These are phyloP conservation scores for Leptinotarsa peninsularis DNA, from an alignment of 2,888 invertebrate species.

Conservation along the genomic window DNA sequence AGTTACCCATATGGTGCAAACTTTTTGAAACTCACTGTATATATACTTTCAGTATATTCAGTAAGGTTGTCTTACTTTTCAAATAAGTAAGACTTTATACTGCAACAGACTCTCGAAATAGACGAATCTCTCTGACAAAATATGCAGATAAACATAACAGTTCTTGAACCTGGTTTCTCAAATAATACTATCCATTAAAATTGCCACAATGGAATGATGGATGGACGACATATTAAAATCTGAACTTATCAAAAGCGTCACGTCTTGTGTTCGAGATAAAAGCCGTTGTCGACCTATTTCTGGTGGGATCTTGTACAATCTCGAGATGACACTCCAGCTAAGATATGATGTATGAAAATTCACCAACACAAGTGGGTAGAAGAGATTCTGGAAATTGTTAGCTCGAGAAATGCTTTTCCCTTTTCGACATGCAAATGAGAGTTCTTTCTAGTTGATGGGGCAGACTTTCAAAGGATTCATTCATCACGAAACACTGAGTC, in stretches of 20 bases:
- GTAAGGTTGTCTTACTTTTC: too few species aligned
- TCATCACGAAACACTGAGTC: too few species aligned
- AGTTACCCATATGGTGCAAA: too few species aligned
- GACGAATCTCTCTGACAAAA: too few species aligned
- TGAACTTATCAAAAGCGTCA: slow-evolving; percentile 12
- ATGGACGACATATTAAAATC: slow-evolving; percentile 4
- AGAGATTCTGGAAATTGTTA: neutral
- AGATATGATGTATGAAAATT: slow-evolving; percentile 10
- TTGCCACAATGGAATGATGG: slow-evolving; percentile 9
- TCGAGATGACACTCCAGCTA: slow-evolving; percentile 12
- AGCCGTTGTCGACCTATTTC: slow-evolving; percentile 10
- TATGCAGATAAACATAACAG: too few species aligned
- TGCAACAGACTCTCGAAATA: too few species aligned
- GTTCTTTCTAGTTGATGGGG: neutral
- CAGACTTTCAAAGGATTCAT: too few species aligned
- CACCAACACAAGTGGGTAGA: neutral
- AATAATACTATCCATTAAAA: neutral
- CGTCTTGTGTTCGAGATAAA: slow-evolving; percentile 10
- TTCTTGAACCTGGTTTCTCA: too few species aligned
- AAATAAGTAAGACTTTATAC: too few species aligned
- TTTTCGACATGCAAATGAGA: neutral
- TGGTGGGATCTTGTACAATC: slow-evolving; percentile 7
- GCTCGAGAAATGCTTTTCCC: neutral
- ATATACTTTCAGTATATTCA: too few species aligned
- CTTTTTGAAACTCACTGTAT: too few species aligned